Conservation (phyloP, 2,113 vertebrate genomes). For the Chunga burmeisteri region DNA sequence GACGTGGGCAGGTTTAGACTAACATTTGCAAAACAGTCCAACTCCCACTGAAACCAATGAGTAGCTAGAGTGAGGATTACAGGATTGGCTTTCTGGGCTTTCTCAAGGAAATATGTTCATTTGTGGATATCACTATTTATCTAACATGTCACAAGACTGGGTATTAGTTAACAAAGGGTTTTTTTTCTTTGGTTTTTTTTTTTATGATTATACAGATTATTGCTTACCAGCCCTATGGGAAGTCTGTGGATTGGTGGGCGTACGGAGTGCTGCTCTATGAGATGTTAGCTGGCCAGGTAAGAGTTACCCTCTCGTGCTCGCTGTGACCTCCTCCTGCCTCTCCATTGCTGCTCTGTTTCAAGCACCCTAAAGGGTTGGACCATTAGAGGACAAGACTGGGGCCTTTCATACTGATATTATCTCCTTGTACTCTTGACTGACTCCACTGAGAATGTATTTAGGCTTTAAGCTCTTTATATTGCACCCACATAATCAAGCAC, state of each 20-base stretch:
- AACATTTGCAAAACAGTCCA: neutral
- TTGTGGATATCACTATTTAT: neutral
- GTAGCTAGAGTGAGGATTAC: neutral
- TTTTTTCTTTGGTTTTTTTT: neutral
- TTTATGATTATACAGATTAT: conserved; percentile 83
- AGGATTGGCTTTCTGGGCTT: neutral
- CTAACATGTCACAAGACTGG: neutral
- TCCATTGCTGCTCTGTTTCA: neutral
- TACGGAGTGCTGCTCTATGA: conserved; percentile 96
- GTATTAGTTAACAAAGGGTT: neutral
- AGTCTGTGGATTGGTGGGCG: conserved; percentile 98
- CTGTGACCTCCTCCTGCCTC: neutral
- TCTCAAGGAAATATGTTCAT: neutral
- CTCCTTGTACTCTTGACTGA: neutral
- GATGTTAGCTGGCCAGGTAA: conserved; percentile 98
- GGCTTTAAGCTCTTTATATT: conserved; percentile 33
- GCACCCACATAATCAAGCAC: conserved; percentile 10
- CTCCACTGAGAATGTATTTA: neutral
- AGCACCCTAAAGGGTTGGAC: neutral
- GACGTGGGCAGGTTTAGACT: neutral
- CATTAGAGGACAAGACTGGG: neutral
- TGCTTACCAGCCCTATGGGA: conserved; percentile 95
- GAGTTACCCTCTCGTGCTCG: accelerated
- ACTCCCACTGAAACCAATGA: neutral
- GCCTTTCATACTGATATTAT: neutral